phyloP scores from a whole-genome alignment of 2,888 invertebrate species.

The Theretra japonica region DNA sequence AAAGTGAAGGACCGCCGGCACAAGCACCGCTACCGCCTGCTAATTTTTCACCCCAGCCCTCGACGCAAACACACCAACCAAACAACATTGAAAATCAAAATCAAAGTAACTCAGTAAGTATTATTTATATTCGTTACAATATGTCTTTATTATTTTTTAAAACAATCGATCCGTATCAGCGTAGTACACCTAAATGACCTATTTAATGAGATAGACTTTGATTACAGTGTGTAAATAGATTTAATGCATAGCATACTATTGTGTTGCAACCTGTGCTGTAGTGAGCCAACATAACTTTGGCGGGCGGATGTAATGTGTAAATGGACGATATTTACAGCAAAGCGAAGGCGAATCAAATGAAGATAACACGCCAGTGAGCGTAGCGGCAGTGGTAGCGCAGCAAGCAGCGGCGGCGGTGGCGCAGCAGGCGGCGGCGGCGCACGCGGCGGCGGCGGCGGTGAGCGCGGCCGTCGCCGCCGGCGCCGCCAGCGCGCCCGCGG shows the following conservation, averaged over 20 bases:
- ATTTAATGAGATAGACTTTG: constrained; percentile 2
- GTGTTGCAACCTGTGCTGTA: neutral
- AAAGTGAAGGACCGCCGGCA: constrained; percentile 81
- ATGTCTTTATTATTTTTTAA: neutral
- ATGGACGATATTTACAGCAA: constrained; percentile 53
- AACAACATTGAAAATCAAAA: constrained; percentile 87
- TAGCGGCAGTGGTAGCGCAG: constrained; percentile 66
- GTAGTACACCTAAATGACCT: neutral
- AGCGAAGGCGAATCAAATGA: constrained; percentile 83
- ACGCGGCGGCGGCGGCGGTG: constrained; percentile 76
- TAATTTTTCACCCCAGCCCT: constrained; percentile 79
- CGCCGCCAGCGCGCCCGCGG: constrained; percentile 62
- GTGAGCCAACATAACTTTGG: constrained; percentile 1
- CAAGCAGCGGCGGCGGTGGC: constrained; percentile 64
- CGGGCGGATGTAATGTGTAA: constrained; percentile 1
- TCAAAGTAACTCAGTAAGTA: constrained; percentile 71
- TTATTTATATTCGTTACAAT: neutral
- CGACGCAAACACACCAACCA: constrained; percentile 69
- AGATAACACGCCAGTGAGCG: constrained; percentile 83
- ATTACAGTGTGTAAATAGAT: neutral
- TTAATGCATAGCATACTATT: constrained; percentile 2
- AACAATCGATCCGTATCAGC: neutral
- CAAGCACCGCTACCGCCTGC: constrained; percentile 74
- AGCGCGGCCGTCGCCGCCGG: constrained; percentile 65
- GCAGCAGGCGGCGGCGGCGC: constrained; percentile 80